Percentiles rank a stretch among this genome's conserved stretches.
phyloP scores from a whole-genome alignment of 2,888 invertebrate genomes.

The Ectropis crepuscularia region DNA sequence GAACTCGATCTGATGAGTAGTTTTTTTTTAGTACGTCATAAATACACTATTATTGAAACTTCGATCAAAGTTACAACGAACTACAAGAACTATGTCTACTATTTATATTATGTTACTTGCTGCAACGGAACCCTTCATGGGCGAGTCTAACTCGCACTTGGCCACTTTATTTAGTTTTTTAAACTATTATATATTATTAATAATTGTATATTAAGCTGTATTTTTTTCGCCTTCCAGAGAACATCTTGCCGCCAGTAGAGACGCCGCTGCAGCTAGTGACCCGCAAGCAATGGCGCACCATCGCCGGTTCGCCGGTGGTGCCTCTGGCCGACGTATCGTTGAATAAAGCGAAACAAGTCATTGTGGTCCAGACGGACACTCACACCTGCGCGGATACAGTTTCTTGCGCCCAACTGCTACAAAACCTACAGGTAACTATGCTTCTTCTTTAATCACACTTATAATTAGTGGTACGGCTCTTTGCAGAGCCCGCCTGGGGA shows the following conservation, averaged over 20 bases:
- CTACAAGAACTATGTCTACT: too few species aligned
- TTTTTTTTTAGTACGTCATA: too few species aligned
- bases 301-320: constrained; percentile 21
- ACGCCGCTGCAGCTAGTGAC: constrained; percentile 55
- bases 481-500: too few species aligned
- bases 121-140: too few species aligned
- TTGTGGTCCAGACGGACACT: constrained; percentile 75
- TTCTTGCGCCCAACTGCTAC: constrained; percentile 62
- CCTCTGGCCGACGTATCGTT: constrained; percentile 19
- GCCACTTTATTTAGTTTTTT: too few species aligned
- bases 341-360: constrained; percentile 58
- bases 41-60: too few species aligned
- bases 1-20: too few species aligned
- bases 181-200: too few species aligned
- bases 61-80: too few species aligned
- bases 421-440: constrained; percentile 67
- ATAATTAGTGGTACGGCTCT: background rate
- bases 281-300: constrained; percentile 52
- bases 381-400: constrained; percentile 56
- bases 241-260: constrained; percentile 64
- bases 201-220: background rate
- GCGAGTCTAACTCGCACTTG: too few species aligned
- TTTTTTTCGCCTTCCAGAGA: constrained; percentile 54
- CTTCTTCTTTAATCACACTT: background rate
- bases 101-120: too few species aligned